phyloP scores from a whole-genome alignment of 2,888 invertebrate genomes.

The Apodemia zela region DNA sequence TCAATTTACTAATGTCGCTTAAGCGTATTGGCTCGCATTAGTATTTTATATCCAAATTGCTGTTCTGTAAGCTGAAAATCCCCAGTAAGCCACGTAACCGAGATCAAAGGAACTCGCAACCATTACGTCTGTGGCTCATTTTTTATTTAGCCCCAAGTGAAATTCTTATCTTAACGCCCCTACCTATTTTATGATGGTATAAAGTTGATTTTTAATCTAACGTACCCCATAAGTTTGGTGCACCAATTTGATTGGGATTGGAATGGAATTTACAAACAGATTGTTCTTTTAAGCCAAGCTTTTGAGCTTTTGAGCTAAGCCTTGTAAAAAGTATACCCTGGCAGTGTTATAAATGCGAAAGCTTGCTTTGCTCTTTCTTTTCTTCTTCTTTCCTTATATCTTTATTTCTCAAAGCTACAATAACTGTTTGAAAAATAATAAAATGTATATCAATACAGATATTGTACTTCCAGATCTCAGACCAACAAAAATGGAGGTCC shows the following conservation, averaged over 20 bases:
- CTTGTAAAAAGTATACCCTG: too few relatives aligned
- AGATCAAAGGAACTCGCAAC: slow-evolving; percentile 71
- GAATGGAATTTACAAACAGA: neutral
- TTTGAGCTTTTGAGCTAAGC: too few relatives aligned
- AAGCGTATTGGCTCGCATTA: slow-evolving; percentile 65
- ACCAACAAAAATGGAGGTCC: too few relatives aligned
- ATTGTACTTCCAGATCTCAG: too few relatives aligned
- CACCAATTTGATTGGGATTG: neutral
- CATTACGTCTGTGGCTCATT: slow-evolving; percentile 79
- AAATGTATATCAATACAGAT: too few relatives aligned
- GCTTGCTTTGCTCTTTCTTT: too few relatives aligned
- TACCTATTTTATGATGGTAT: slow-evolving; percentile 76
- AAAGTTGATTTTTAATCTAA: slow-evolving; percentile 80
- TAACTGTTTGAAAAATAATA: too few relatives aligned
- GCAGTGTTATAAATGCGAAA: too few relatives aligned
- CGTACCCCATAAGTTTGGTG: slow-evolving; percentile 52
- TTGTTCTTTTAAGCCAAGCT: too few relatives aligned
- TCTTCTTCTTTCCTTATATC: too few relatives aligned
- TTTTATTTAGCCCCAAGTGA: slow-evolving; percentile 69
- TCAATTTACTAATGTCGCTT: slow-evolving; percentile 72
- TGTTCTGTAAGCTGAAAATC: slow-evolving; percentile 63
- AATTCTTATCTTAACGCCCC: slow-evolving; percentile 74
- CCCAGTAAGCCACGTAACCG: slow-evolving; percentile 74
- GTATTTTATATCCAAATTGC: slow-evolving; percentile 76
- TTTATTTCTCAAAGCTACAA: too few relatives aligned